These are phyloP conservation scores for Tupaia tana DNA, from an alignment of 2,113 vertebrate species.

Conservation along the genomic window DNA sequence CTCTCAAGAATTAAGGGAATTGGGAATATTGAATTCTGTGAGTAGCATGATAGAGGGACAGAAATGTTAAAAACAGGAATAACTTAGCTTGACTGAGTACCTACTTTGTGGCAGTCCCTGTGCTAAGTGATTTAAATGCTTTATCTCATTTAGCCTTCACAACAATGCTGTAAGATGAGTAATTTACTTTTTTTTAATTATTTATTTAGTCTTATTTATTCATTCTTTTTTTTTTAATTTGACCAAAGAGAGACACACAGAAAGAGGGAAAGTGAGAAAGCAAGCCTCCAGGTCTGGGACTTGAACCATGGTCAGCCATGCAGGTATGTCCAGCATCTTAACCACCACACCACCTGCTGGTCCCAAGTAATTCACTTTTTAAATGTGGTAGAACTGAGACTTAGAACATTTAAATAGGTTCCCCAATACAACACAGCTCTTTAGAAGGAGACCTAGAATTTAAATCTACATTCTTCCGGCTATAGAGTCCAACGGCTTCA, in stretches of 20 bases:
- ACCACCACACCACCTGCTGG: too few relatives aligned
- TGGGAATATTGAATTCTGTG: background rate
- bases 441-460: background rate
- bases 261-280: too few relatives aligned
- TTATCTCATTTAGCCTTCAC: background rate
- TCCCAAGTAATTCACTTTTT: background rate
- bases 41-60: background rate
- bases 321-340: too few relatives aligned
- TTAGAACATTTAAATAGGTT: background rate
- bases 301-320: too few relatives aligned
- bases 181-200: background rate
- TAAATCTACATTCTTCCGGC: background rate
- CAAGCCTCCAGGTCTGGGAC: too few relatives aligned
- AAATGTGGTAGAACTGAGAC: background rate
- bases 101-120: background rate
- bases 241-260: too few relatives aligned
- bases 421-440: background rate
- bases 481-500: background rate
- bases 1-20: constrained; percentile 2
- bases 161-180: background rate
- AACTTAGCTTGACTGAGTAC: background rate
- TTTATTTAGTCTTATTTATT: too few relatives aligned
- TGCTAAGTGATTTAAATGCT: background rate
- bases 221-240: too few relatives aligned
- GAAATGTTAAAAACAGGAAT: background rate